Conservation (phyloP, 2,113 vertebrate species). For the Nibea coibor region DNA sequence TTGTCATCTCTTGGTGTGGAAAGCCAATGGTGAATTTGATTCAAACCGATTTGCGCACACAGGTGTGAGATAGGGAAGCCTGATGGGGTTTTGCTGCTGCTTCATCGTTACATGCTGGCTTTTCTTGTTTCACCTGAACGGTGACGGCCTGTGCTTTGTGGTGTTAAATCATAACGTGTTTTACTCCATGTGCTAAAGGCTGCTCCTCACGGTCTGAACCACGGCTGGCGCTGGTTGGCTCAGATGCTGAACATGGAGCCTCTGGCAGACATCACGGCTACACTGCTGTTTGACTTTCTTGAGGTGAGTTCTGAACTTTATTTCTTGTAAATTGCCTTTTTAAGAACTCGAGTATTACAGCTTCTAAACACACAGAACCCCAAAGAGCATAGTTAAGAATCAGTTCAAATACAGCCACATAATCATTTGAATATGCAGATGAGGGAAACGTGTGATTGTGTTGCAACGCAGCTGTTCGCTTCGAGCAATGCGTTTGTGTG, state of each 20-base stretch:
- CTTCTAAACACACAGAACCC: neutral
- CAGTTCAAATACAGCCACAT: neutral
- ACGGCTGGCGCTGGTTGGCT: conserved; percentile 95
- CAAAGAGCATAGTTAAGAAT: neutral
- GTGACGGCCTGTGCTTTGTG: neutral
- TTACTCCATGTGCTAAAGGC: conserved; percentile 66
- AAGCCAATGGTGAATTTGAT: no score
- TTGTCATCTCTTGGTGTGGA: no score
- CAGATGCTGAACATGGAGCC: conserved; percentile 97
- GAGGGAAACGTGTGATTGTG: no score
- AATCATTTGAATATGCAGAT: no score
- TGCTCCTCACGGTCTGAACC: conserved; percentile 89
- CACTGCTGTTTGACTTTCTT: conserved; percentile 93
- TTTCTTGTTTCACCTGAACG: no score
- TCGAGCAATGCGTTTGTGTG: no score
- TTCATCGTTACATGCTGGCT: no score
- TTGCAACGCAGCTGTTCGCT: no score
- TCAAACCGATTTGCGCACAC: no score
- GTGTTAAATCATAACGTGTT: neutral
- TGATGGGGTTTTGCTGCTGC: no score
- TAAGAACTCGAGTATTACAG: no score
- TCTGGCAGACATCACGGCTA: conserved; percentile 91
- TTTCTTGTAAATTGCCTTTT: neutral
- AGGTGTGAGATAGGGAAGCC: no score
- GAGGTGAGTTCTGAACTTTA: conserved; percentile 84